A percentile compares a stretch with the other conserved stretches of the same genome.
Evolutionary conservation across 2,797 vertebrate species (phyloP).

Genomic region (Hoplostethus mediterraneus): DNA sequence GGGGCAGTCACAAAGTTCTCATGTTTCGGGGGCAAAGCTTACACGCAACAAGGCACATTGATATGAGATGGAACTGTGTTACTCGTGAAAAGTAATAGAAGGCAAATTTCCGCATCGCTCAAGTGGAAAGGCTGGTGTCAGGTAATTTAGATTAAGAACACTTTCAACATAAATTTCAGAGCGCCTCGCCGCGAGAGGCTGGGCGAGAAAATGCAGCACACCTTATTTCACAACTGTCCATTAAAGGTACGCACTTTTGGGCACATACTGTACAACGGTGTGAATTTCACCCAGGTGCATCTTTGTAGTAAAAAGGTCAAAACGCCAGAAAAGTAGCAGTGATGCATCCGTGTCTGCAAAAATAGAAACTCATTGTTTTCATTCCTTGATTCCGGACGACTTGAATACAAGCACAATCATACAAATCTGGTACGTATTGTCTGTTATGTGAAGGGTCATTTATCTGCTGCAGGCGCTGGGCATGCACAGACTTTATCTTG

Average conservation of each 20-base stretch:
- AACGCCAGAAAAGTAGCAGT: slow-evolving; percentile 4
- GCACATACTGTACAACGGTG: slow-evolving; percentile 21
- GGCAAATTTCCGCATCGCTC: slow-evolving; percentile 1
- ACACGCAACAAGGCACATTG: slow-evolving; percentile 27
- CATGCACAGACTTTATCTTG: background rate
- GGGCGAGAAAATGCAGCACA: slow-evolving; percentile 34
- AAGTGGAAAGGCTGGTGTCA: slow-evolving; percentile 28
- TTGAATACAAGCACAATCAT: no score
- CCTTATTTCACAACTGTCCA: slow-evolving; percentile 44
- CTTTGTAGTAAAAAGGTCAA: slow-evolving; percentile 27
- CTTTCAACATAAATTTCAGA: slow-evolving; percentile 40
- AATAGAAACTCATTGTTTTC: background rate
- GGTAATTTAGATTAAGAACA: slow-evolving; percentile 47
- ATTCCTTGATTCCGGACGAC: background rate
- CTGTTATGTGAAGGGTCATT: background rate
- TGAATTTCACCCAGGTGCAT: slow-evolving; percentile 17
- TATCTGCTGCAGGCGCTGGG: background rate
- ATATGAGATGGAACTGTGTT: slow-evolving; percentile 14
- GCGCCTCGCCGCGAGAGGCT: slow-evolving; percentile 13
- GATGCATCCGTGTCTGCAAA: background rate
- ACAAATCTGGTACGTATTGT: no score
- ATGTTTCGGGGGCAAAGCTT: slow-evolving; percentile 32
- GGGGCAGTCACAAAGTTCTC: slow-evolving; percentile 42
- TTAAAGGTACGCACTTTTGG: slow-evolving; percentile 11
- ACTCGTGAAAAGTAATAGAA: slow-evolving; percentile 21